Evolutionary conservation across 2,888 invertebrate species (phyloP), one percentile per base, ranked within the genome.

Genomic region (Apoderus coryli): DNA sequence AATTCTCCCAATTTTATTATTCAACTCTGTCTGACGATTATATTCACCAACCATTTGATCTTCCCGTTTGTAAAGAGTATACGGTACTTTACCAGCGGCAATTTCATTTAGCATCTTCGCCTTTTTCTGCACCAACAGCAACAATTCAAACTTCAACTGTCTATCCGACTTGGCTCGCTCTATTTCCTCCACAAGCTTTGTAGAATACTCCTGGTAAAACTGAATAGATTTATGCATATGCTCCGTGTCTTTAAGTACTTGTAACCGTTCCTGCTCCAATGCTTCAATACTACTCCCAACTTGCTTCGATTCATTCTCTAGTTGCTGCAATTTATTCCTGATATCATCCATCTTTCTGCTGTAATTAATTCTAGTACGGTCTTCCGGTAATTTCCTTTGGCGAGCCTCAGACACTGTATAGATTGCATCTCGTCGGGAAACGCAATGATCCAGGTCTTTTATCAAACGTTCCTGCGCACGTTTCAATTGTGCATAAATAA

Each of bases 71-170:
- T 50, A 51, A 4, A 49, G 15, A 3, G 46, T 35, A 31, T 40
- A 51, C 0, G 54, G 53, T 12, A 39, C 46, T 12, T 53, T 48
- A 1, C 53, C 52, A 13, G 64, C 64, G 2, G 63, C 50, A 1
- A 71, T 58, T 3, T 62, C 62, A 1, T 59, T 46, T 31, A 76
- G 65, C 42, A 76, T 65, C 39, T 62, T 68, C 15, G 73, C 69
- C 37, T 76, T 71, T 15, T 73, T 69, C 50, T 85, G 84, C 42
- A 72, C 69, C 27, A 75, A 66, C 1, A 81, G 67, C 11, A 82
- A 46, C 32, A 63, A 49, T 47, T 71, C 67, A 35, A 71, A 55
- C 43, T 68, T 69, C 27, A 61, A 34, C 19, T 55, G 54, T 16
- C 61, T 53, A 28, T 62, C 57, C 3, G 62, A 59, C 43, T 60